phyloP scores from a whole-genome alignment of 2,888 invertebrate species.

The Sinodicranocentrus sp. region DNA sequence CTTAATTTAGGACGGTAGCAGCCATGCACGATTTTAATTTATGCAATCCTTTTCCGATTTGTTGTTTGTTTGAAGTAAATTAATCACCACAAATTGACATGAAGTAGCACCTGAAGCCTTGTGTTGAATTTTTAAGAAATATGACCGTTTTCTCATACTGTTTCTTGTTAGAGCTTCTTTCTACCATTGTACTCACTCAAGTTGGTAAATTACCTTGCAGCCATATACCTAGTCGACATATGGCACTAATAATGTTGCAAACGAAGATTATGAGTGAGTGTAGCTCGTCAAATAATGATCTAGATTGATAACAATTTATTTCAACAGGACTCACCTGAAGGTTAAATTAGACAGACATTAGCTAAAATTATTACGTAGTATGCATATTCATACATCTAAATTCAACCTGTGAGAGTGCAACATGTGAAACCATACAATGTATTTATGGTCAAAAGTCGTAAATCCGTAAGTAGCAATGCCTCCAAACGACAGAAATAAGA shows the following conservation, averaged over 20 bases:
- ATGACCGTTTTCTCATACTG: slow-evolving; percentile 19
- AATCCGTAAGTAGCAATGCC: slow-evolving; percentile 21
- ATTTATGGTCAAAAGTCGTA: slow-evolving; percentile 42
- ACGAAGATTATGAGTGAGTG: slow-evolving; percentile 33
- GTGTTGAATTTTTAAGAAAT: slow-evolving; percentile 39
- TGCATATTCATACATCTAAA: neutral
- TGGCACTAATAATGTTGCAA: slow-evolving; percentile 15
- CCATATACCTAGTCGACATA: slow-evolving; percentile 13
- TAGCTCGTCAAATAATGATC: neutral
- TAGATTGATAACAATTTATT: slow-evolving; percentile 49
- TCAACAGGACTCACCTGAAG: slow-evolving; percentile 42
- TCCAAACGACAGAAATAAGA: slow-evolving; percentile 33
- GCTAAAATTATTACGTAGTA: no score
- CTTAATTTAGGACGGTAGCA: neutral
- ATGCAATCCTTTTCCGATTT: neutral
- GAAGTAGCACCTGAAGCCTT: slow-evolving; percentile 28
- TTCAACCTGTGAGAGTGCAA: neutral
- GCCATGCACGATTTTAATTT: neutral
- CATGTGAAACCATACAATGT: neutral
- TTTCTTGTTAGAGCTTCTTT: slow-evolving; percentile 31
- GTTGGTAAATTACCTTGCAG: slow-evolving; percentile 43
- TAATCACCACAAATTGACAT: no score
- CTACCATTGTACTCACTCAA: slow-evolving; percentile 1
- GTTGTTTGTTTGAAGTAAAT: neutral
- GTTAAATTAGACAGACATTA: slow-evolving; percentile 13